Evolutionary conservation across 2,113 vertebrate genomes (phyloP), one percentile per base, ranked within the genome.

Genomic region (Aix galericulata): DNA sequence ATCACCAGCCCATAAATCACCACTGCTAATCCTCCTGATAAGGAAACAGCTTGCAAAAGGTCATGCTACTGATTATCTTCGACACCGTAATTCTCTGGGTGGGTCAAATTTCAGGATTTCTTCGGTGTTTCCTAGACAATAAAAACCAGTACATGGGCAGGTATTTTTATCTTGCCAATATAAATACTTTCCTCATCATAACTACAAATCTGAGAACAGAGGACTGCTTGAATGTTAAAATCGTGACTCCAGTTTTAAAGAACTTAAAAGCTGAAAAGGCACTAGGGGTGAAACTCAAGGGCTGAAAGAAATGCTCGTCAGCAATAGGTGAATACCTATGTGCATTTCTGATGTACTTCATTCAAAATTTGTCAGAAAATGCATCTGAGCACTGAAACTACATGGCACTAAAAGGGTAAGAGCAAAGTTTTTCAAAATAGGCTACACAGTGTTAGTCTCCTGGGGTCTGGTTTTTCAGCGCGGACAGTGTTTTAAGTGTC

Each of bases 41-140:
- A 59, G 42, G n/a, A 60, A 88, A 59, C 13, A 40, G 40, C 29
- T 71, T 85, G 58, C 48, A 58, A 58, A 82, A 88, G 63, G 40
- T 88, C 25, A 66, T 0, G 0, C 59, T 42, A 29, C 34, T 4
- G 2, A 48, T 21, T 32, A 42, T 66, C 36, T 66, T 27, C 7
- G 7, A 29, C 90, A 60, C 12, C 63, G 88, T 38, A 75, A 79
- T 40, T 72, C 5, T 62, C 53, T 13, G 53, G 4, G 34, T 82
- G 18, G 13, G 18, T 84, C 25, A 59, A 20, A 60, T 76, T 40
- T 64, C 68, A 62, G n/a, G 44, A 73, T 73, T 93, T 89, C 38
- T 94, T 82, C 23, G 25, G 31, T 46, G 36, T 44, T 56, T 73
- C 18, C 34, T n/a, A 16, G 89, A 46, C 13, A 82, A 62, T n/a